Evolutionary conservation across 1,140 invertebrate genomes (phyloP).

Genomic region (Brachionus paranguensis): DNA sequence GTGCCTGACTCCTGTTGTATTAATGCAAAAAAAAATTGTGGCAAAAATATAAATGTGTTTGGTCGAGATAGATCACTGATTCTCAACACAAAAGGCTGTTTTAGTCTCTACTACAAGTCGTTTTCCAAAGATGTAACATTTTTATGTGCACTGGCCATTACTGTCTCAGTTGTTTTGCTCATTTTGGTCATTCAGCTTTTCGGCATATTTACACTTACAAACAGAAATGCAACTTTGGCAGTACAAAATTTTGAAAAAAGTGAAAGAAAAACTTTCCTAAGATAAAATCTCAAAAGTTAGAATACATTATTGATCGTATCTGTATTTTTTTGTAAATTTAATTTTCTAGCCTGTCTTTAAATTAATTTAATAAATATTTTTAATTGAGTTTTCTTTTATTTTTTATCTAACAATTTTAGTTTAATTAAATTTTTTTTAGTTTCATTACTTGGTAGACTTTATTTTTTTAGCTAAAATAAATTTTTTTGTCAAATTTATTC

Average conservation of each 20-base stretch:
- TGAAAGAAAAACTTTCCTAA: not conserved
- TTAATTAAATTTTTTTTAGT: no score
- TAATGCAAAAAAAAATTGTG: not conserved
- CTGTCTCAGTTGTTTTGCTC: not conserved
- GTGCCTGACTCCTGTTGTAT: constrained; percentile 35
- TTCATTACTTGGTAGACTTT: no score
- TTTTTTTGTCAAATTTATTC: no score
- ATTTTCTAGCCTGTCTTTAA: not conserved
- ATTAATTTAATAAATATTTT: no score
- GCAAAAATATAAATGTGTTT: constrained; percentile 37
- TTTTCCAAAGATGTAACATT: constrained; percentile 23
- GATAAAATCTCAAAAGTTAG: not conserved
- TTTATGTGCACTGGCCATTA: not conserved
- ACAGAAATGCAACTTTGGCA: not conserved
- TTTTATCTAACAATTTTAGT: no score
- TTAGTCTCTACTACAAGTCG: not conserved
- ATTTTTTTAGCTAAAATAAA: no score
- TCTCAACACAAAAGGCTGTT: constrained; percentile 30
- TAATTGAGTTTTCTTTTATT: no score
- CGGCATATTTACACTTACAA: not conserved
- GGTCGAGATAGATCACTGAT: not conserved
- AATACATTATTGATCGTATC: not conserved
- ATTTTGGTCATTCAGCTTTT: not conserved
- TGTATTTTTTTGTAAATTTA: not conserved
- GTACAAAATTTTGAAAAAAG: not conserved